Evolutionary conservation across 37 sponge, comb jelly and placozoan genomes (phyloP).

Genomic region (Crambe crambe): DNA sequence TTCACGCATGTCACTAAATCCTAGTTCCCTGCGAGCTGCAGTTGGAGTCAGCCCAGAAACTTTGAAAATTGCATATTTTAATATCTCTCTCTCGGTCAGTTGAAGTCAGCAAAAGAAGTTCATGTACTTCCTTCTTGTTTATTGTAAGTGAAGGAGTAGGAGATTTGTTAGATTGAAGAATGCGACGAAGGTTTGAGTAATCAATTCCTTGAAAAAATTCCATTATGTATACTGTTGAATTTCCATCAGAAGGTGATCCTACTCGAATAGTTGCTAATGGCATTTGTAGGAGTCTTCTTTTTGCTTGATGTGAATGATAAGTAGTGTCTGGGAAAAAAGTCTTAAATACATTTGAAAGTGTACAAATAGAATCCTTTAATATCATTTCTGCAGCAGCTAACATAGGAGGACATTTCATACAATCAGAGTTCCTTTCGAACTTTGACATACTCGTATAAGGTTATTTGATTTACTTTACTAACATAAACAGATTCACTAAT

Average conservation of each 20-base stretch:
- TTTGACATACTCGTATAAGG: too few relatives aligned
- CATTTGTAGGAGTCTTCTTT: constrained; percentile 6
- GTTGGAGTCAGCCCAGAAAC: constrained; percentile 14
- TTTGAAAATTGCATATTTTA: constrained; percentile 18
- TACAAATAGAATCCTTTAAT: not conserved
- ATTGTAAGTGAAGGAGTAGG: not conserved
- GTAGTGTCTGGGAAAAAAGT: constrained; percentile 3
- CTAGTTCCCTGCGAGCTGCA: not conserved
- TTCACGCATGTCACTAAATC: not conserved
- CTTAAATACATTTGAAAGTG: constrained; percentile 16
- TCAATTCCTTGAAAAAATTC: constrained; percentile 14
- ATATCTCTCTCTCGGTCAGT: constrained; percentile 18
- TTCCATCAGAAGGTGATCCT: not conserved
- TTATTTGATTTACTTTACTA: too few relatives aligned
- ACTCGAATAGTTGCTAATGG: constrained; percentile 4
- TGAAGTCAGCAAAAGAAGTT: not conserved
- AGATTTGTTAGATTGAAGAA: not conserved
- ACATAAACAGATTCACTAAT: too few relatives aligned
- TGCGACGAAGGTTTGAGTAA: constrained; percentile 9
- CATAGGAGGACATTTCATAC: too few relatives aligned
- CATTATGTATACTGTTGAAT: not conserved
- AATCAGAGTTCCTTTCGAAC: too few relatives aligned
- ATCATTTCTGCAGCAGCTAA: constrained; percentile 13
- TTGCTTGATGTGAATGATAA: constrained; percentile 11
- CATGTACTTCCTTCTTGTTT: constrained; percentile 7